A percentile compares a stretch with the other conserved stretches of the same genome.
phyloP scores from a whole-genome alignment of 2,888 invertebrate genomes.

The Nomada ruficornis region DNA sequence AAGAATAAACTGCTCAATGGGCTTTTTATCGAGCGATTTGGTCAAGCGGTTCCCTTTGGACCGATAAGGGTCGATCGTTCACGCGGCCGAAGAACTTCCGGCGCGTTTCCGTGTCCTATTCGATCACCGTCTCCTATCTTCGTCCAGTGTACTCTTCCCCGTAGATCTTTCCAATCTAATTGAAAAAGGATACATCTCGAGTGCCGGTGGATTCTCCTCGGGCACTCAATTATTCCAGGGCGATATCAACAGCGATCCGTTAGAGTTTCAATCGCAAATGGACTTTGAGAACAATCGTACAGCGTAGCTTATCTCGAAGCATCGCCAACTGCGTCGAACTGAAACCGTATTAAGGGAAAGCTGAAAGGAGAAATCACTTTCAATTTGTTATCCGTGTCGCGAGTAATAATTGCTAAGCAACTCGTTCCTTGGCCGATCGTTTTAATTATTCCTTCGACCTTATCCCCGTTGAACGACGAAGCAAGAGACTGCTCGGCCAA shows the following conservation, averaged over 20 bases:
- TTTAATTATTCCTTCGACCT: slow-evolving; percentile 18
- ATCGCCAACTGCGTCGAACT: too few relatives aligned
- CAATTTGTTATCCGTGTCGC: neutral
- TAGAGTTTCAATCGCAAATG: neutral
- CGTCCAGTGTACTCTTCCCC: slow-evolving; percentile 15
- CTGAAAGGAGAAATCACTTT: neutral
- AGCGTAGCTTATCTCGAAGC: too few relatives aligned
- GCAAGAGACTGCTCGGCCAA: slow-evolving; percentile 12
- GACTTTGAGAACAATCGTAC: too few relatives aligned
- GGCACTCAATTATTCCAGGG: slow-evolving; percentile 16
- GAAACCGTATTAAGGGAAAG: neutral
- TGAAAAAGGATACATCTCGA: slow-evolving; percentile 72
- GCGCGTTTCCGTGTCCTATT: slow-evolving; percentile 28
- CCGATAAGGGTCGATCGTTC: slow-evolving; percentile 78
- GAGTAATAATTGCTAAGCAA: neutral
- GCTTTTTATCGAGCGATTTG: slow-evolving; percentile 81
- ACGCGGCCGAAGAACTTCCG: slow-evolving; percentile 52
- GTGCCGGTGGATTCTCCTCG: slow-evolving; percentile 11
- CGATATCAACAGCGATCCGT: neutral
- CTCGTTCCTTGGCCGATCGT: slow-evolving; percentile 12
- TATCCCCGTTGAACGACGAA: slow-evolving; percentile 5
- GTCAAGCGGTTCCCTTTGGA: slow-evolving; percentile 80
- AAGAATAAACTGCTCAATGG: slow-evolving; percentile 75
- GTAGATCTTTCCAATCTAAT: slow-evolving; percentile 76
- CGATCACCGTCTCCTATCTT: slow-evolving; percentile 44